Evolutionary conservation across 2,113 vertebrate genomes (phyloP), one percentile per base, ranked within the genome.

Genomic region (Ibidorhyncha struthersii): DNA sequence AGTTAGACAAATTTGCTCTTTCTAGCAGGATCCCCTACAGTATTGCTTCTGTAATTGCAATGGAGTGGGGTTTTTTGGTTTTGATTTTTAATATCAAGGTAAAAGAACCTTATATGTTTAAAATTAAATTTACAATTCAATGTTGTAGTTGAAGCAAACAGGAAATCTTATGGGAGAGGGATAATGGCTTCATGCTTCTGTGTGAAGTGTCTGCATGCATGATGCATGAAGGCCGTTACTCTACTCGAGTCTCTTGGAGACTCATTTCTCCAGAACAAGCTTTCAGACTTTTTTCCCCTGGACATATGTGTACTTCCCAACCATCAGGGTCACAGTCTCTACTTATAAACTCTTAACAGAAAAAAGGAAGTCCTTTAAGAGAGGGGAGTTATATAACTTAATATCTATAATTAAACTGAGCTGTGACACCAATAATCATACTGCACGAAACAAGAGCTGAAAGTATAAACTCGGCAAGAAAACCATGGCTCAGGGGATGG

Each of bases 111-210:
- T 26, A 38, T 43, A 32, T 70, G 95, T 97, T 96, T 73, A 30
- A 56, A 95, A 77, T 66, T 70, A 55, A 90, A 94, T 87, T 79
- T 92, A 87, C 94, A 86, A n/a, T 89, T 84, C 53, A 77, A 6
- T 83, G 73, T 72, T 82, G n/a, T 20, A 53, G 52, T 74, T 86
- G 89, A 95, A 82, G 84, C 84, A 85, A 82, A 84, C 49, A 91
- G 62, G 21, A 85, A 79, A 22, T 29, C 67, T 80, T 50, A 55
- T 30, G 38, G 56, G 63, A 84, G 66, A 67, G 71, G 77, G 77
- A 49, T 77, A 83, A 91, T 61, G 65, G 72, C 55, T 82, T 23
- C n/a, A 17, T 70, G 56, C 22, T 76, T 73, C 49, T 58, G 49
- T 73, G 53, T 12, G 76, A 52, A 32, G 45, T 78, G 80, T 22